Conservation (phyloP, 2,888 invertebrate genomes). For the Oscheius sp. region DNA sequence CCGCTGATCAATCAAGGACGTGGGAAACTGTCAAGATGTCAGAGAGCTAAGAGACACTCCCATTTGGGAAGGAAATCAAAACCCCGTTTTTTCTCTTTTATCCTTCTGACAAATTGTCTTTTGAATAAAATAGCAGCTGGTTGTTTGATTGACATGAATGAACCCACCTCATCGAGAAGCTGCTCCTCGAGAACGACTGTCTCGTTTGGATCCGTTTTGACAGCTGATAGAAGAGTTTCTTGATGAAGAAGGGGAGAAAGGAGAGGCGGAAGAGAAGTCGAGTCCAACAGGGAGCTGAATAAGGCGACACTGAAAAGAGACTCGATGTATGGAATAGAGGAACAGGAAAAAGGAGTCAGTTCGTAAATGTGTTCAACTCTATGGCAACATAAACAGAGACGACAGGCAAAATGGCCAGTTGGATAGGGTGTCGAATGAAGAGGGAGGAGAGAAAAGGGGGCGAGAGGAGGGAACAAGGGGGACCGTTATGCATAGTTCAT, state of each 20-base stretch:
- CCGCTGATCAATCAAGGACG: too few relatives aligned
- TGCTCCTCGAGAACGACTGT: conserved; percentile 28
- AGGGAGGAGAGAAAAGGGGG: not conserved
- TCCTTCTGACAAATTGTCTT: conserved; percentile 1
- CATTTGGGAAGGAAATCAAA: too few relatives aligned
- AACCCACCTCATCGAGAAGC: conserved; percentile 32
- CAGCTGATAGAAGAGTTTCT: not conserved
- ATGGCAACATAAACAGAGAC: conserved; percentile 11
- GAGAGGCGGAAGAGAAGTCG: not conserved
- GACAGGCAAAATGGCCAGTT: not conserved
- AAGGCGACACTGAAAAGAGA: conserved; percentile 27
- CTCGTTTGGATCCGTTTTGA: conserved; percentile 20
- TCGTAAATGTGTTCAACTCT: conserved; percentile 9
- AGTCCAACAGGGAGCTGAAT: conserved; percentile 14
- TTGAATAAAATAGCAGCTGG: conserved; percentile 8
- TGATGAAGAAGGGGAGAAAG: not conserved
- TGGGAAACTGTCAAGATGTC: too few relatives aligned
- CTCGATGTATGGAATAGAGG: too few relatives aligned
- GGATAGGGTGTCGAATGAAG: not conserved
- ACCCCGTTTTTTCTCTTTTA: too few relatives aligned
- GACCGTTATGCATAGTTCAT: conserved; percentile 22
- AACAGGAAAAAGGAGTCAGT: not conserved
- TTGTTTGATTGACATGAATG: not conserved
- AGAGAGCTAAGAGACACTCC: too few relatives aligned
- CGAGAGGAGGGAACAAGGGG: not conserved